Percentiles rank a stretch among this genome's conserved stretches.
Evolutionary conservation across 2,113 vertebrate species (phyloP).

Genomic region (Nanorana parkeri): DNA sequence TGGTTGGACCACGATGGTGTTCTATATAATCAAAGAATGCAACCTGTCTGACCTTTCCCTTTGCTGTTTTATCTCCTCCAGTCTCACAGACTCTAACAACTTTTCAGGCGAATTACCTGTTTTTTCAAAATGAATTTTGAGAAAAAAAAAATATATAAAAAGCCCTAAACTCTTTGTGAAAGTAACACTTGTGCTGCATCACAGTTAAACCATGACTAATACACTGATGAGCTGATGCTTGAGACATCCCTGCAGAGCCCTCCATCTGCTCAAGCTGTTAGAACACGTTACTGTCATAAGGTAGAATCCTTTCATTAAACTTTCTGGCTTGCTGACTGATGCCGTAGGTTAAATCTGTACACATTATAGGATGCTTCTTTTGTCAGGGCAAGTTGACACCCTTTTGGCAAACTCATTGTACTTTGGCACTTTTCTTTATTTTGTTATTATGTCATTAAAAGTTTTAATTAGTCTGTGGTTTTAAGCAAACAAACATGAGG

Average conservation of each 20-base stretch:
- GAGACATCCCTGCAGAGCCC: slow-evolving; percentile 28
- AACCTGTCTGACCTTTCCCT: too few relatives aligned
- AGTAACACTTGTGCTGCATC: neutral
- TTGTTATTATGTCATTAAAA: slow-evolving; percentile 24
- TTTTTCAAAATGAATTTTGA: neutral
- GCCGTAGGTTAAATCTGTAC: slow-evolving; percentile 43
- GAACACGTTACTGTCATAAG: slow-evolving; percentile 36
- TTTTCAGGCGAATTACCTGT: neutral
- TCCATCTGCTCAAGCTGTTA: slow-evolving; percentile 46
- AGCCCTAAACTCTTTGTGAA: neutral
- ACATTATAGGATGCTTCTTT: slow-evolving; percentile 17
- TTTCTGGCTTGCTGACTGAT: slow-evolving; percentile 40
- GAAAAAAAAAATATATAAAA: neutral
- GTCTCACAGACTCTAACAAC: too few relatives aligned
- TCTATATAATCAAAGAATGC: too few relatives aligned
- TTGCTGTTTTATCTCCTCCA: too few relatives aligned
- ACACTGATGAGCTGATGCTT: slow-evolving; percentile 8
- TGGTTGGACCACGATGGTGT: too few relatives aligned
- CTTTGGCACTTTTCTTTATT: neutral
- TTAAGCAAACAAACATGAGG: neutral
- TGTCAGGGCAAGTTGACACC: neutral
- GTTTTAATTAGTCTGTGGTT: slow-evolving; percentile 17
- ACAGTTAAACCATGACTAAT: slow-evolving; percentile 43
- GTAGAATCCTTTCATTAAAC: slow-evolving; percentile 37
- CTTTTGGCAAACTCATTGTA: neutral